These are phyloP conservation scores for Euthynnus affinis DNA, from an alignment of 2,797 vertebrate species.

Conservation along the genomic window DNA sequence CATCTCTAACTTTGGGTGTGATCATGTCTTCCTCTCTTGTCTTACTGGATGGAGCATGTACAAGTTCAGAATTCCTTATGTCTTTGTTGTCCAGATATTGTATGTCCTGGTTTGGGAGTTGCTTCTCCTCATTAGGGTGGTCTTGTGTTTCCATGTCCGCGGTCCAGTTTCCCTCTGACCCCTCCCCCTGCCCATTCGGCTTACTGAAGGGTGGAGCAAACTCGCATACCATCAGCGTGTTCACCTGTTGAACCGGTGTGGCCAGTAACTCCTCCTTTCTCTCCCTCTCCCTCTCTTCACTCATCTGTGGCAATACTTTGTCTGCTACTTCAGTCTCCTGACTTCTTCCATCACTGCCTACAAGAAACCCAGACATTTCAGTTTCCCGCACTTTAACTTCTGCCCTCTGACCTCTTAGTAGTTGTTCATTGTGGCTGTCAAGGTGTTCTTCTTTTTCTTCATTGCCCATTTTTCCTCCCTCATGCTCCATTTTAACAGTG, in stretches of 20 bases:
- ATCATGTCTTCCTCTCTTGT: neutral
- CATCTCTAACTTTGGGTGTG: neutral
- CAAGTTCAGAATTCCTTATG: neutral
- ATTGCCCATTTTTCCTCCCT: neutral
- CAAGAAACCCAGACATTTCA: neutral
- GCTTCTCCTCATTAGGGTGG: neutral
- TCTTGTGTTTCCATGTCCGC: conserved; percentile 31
- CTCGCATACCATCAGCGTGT: conserved; percentile 67
- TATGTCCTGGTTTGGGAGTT: neutral
- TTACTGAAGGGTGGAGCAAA: conserved; percentile 56
- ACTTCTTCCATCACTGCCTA: conserved; percentile 1
- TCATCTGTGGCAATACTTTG: neutral
- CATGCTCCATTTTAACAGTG: conserved; percentile 10
- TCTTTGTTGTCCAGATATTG: conserved; percentile 11
- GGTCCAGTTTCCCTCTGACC: conserved; percentile 28
- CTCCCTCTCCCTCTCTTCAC: conserved; percentile 30
- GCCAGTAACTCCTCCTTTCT: conserved; percentile 56
- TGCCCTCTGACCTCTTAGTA: neutral
- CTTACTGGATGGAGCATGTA: neutral
- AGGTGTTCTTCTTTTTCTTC: neutral
- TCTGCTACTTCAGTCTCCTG: neutral
- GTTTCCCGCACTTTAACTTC: neutral
- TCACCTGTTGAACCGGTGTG: conserved; percentile 74
- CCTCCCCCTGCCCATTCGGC: conserved; percentile 36
- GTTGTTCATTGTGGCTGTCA: neutral